phyloP scores from a whole-genome alignment of 1,140 invertebrate species.

The Ptiloglossa arizonensis region DNA sequence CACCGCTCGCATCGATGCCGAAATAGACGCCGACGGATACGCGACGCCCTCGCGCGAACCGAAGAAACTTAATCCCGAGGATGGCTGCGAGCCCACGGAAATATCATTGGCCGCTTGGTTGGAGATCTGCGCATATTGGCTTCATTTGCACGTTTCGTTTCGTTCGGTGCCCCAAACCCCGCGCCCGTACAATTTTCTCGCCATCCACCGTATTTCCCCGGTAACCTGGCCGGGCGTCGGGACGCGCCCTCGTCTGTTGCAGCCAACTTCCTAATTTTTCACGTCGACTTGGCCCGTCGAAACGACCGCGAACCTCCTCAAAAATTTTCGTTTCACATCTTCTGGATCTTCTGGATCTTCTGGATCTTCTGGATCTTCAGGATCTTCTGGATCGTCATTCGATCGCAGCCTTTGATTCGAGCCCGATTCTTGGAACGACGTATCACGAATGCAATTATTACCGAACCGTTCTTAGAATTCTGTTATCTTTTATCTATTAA shows the following conservation, averaged over 20 bases:
- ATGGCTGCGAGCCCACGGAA: slow-evolving; percentile 65
- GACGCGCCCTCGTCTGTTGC: background rate
- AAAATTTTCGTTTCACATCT: background rate
- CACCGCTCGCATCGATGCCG: background rate
- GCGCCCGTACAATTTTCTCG: slow-evolving; percentile 19
- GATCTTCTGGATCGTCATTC: background rate
- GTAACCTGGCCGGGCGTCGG: background rate
- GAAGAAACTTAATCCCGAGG: slow-evolving; percentile 70
- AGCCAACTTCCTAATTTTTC: background rate
- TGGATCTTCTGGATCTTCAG: no score
- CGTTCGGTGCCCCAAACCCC: slow-evolving; percentile 55
- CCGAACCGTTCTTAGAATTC: no score
- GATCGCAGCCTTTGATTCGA: background rate
- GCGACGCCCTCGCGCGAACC: slow-evolving; percentile 13
- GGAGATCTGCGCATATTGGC: slow-evolving; percentile 78
- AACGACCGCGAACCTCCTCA: background rate
- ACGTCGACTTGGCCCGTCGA: background rate
- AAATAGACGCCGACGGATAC: slow-evolving; percentile 11
- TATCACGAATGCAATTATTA: background rate
- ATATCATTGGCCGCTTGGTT: slow-evolving; percentile 73
- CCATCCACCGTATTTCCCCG: slow-evolving; percentile 17
- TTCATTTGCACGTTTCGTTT: slow-evolving; percentile 80
- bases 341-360: no score
- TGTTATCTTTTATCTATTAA: no score
- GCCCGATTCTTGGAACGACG: background rate